Evolutionary conservation across 2,113 vertebrate species (phyloP).

Genomic region (Protomyctophum bolini): DNA sequence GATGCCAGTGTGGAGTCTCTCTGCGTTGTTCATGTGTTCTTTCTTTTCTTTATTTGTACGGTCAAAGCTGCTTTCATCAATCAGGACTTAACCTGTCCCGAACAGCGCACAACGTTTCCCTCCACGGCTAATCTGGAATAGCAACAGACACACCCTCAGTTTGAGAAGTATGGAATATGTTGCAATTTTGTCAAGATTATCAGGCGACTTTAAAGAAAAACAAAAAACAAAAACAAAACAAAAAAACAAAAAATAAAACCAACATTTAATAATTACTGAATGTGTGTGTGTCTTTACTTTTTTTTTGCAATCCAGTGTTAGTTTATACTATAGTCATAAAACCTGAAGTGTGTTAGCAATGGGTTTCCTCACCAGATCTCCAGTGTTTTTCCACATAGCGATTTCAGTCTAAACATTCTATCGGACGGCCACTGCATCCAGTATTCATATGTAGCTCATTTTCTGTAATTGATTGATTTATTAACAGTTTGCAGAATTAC

Average conservation of each 20-base stretch:
- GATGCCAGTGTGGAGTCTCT: conserved; percentile 64
- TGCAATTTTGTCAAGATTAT: conserved; percentile 79
- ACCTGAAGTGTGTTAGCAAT: too few relatives aligned
- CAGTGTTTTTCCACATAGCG: too few relatives aligned
- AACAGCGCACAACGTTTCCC: conserved; percentile 71
- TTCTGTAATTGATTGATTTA: too few relatives aligned
- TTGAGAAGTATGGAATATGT: conserved; percentile 76
- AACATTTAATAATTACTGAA: conserved; percentile 78
- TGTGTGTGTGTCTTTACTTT: conserved; percentile 42
- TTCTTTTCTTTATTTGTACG: conserved; percentile 64
- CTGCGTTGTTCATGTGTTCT: conserved; percentile 39
- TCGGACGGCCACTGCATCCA: too few relatives aligned
- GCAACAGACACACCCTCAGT: conserved; percentile 69
- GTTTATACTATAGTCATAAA: conserved; percentile 1
- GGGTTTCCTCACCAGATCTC: too few relatives aligned
- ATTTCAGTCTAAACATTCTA: too few relatives aligned
- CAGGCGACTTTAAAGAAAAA: conserved; percentile 72
- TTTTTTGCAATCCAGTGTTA: too few relatives aligned
- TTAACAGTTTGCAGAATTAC: too few relatives aligned
- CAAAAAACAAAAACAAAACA: conserved; percentile 53
- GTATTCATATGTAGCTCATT: too few relatives aligned
- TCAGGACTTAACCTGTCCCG: conserved; percentile 67
- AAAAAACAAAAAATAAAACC: conserved; percentile 73
- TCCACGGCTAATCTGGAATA: conserved; percentile 74
- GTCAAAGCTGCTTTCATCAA: conserved; percentile 74